Conservation (phyloP, 2,888 invertebrate species). For the Drosophila mimica region DNA sequence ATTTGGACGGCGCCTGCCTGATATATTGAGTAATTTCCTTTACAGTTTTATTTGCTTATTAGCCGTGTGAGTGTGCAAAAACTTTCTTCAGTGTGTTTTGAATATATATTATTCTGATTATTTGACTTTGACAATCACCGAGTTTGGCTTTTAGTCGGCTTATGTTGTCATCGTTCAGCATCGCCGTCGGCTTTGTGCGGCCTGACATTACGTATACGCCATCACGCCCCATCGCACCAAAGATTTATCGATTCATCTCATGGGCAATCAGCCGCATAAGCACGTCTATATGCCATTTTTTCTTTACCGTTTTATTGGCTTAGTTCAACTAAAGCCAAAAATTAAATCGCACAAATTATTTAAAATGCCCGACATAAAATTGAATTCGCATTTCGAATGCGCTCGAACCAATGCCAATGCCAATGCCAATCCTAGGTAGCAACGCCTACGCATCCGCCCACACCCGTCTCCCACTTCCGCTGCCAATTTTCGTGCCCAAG, state of each 20-base stretch:
- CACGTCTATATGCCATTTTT: slow-evolving; percentile 54
- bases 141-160: slow-evolving; percentile 56
- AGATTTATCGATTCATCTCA: slow-evolving; percentile 49
- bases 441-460: slow-evolving; percentile 14
- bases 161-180: slow-evolving; percentile 68
- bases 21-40: neutral
- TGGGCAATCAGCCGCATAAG: slow-evolving; percentile 63
- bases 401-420: slow-evolving; percentile 12
- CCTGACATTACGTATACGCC: slow-evolving; percentile 63
- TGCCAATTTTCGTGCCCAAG: neutral
- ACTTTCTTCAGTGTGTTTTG: slow-evolving; percentile 45
- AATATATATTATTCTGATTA: slow-evolving; percentile 53
- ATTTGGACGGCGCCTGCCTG: neutral
- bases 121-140: slow-evolving; percentile 71
- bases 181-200: slow-evolving; percentile 39
- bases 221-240: slow-evolving; percentile 25
- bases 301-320: slow-evolving; percentile 66
- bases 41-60: slow-evolving; percentile 13
- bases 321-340: slow-evolving; percentile 63
- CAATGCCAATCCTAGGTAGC: slow-evolving; percentile 5
- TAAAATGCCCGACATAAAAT: slow-evolving; percentile 65
- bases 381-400: slow-evolving; percentile 67
- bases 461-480: neutral
- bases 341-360: slow-evolving; percentile 78
- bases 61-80: slow-evolving; percentile 1